phyloP scores from a whole-genome alignment of 2,113 vertebrate species.

The Mesembrinibis cayennensis region DNA sequence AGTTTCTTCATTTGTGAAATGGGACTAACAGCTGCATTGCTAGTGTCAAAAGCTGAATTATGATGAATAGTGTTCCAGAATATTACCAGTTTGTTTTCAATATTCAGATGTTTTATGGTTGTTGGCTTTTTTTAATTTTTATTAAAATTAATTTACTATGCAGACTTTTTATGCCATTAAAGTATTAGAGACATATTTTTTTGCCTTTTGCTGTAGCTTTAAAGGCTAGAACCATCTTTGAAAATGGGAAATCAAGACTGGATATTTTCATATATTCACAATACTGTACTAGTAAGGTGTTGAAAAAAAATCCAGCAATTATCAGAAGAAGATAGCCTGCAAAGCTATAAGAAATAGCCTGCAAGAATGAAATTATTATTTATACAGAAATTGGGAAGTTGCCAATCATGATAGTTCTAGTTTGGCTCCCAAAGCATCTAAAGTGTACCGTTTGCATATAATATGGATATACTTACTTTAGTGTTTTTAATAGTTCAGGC shows the following conservation, averaged over 20 bases:
- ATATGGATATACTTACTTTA: neutral
- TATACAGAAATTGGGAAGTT: neutral
- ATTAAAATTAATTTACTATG: neutral
- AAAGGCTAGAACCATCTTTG: neutral
- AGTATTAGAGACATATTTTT: neutral
- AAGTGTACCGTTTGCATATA: neutral
- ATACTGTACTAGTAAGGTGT: neutral
- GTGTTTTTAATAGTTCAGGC: neutral
- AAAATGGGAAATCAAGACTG: neutral
- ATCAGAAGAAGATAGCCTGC: neutral
- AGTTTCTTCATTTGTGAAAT: neutral
- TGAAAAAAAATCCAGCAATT: neutral
- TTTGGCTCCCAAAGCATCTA: neutral
- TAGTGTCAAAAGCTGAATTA: neutral
- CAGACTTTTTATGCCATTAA: neutral
- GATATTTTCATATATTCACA: neutral
- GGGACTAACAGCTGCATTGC: neutral
- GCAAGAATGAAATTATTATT: neutral
- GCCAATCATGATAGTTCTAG: neutral
- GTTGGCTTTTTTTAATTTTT: neutral
- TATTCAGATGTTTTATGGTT: neutral
- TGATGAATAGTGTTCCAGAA: neutral
- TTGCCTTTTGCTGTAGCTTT: neutral
- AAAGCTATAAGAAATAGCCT: neutral
- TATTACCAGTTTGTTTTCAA: neutral